Evolutionary conservation across 2,797 vertebrate genomes (phyloP), one percentile per base, ranked within the genome.

Genomic region (Liasis olivaceus): DNA sequence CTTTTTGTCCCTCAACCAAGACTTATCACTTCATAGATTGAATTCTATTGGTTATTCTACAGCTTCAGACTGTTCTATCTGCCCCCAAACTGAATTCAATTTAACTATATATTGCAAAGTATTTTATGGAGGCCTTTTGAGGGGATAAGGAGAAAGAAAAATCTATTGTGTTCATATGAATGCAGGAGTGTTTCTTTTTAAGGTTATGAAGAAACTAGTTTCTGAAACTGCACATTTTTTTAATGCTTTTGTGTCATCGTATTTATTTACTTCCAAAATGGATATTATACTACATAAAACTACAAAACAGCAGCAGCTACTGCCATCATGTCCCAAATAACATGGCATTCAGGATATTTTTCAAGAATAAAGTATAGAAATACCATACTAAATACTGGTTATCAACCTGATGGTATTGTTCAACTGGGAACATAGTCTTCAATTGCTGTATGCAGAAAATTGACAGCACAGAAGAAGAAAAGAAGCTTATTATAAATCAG

Each of bases 261-360:
- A 63, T 2, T 62, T 89, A 5, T 90, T 93, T 72, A 93, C 5
- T 1, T 94, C 95, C 92, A 85, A 91, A 94, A 95, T 12, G 60
- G 60, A 63, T 81, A 91, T 22, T 89, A 51, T n/a, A 0, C 60
- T 90, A 28, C 90, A 66, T 95, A 94, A 94, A 63, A 28, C 26
- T 93, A 31, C 72, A 94, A 92, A 94, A 92, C 2, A 94, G 85
- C 85, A 85, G 26, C 72, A 63, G 87, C 13, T 63, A 12, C n/a
- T 94, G 36, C 60, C 87, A 87, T 87, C 1, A 88, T 95, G 95
- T 95, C 56, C 17, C 0, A 1, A 92, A 14, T 86, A 94, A 92
- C 26, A 11, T 58, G 77, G 20, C 17, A 91, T 96, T 96, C 92
- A 94, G 63, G 94, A 92, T 93, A 12, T 1, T 62, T 90, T 85